A percentile compares a stretch with the other conserved stretches of the same genome.
Evolutionary conservation across 2,113 vertebrate species (phyloP).

Genomic region (Gallinago paraguaiae): DNA sequence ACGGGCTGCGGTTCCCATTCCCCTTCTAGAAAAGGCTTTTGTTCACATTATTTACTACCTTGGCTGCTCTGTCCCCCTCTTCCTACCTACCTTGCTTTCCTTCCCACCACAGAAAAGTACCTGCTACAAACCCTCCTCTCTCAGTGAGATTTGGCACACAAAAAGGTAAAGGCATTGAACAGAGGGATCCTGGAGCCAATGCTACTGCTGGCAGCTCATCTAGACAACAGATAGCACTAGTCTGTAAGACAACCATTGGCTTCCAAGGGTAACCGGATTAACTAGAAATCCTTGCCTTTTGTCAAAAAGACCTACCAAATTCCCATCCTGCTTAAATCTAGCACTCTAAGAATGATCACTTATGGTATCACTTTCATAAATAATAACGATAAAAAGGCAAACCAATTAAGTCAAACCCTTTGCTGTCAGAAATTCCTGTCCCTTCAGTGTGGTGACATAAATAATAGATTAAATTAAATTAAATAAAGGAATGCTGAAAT

Average conservation of each 20-base stretch:
- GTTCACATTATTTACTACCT: rapidly evolving
- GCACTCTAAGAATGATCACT: not conserved
- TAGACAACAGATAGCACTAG: not conserved
- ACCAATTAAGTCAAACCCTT: not conserved
- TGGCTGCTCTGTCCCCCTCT: not conserved
- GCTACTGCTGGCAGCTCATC: not conserved
- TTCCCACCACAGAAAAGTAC: not conserved
- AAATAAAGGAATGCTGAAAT: not conserved
- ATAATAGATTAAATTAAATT: not conserved
- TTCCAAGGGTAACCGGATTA: not conserved
- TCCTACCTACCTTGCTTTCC: not conserved
- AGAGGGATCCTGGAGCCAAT: not conserved
- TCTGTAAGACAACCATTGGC: not conserved
- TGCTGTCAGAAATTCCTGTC: not conserved
- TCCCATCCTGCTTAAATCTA: not conserved
- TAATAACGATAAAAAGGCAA: not conserved
- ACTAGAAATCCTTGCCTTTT: not conserved
- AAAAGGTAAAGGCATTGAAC: not conserved
- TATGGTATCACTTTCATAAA: not conserved
- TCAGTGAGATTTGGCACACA: not conserved
- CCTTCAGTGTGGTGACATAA: not conserved
- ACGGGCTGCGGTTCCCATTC: not conserved
- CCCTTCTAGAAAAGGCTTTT: not conserved
- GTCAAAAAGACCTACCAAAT: not conserved
- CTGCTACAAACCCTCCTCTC: not conserved